These are phyloP conservation scores for Anastrepha obliqua DNA, from an alignment of 1,140 invertebrate genomes.

Conservation along the genomic window DNA sequence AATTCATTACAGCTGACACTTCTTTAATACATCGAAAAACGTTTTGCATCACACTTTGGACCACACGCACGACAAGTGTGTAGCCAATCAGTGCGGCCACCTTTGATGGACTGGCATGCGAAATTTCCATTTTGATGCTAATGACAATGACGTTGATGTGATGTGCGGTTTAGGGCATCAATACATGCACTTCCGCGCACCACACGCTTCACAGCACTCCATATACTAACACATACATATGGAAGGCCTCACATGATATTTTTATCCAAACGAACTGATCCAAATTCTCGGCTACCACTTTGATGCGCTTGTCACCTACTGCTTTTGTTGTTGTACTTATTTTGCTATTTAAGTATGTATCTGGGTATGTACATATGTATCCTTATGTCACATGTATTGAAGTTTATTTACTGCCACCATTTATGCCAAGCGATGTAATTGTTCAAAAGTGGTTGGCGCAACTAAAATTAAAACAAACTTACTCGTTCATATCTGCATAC, in stretches of 20 bases:
- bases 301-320: background rate
- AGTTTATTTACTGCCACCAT: conserved; percentile 28
- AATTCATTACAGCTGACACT: background rate
- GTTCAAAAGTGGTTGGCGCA: conserved; percentile 19
- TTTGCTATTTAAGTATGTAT: background rate
- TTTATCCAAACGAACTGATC: conserved; percentile 1
- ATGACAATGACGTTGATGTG: conserved; percentile 46
- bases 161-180: conserved; percentile 16
- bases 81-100: background rate
- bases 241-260: background rate
- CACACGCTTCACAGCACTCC: background rate
- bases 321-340: background rate
- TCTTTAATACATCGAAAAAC: no score
- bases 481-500: background rate
- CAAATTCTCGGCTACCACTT: background rate
- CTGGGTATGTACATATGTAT: background rate
- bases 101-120: background rate
- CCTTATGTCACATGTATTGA: conserved; percentile 24
- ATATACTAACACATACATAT: background rate
- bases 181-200: background rate
- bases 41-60: background rate
- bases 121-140: conserved; percentile 50
- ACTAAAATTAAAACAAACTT: background rate
- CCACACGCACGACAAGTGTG: background rate
- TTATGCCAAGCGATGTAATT: conserved; percentile 39